Evolutionary conservation across 2,797 vertebrate genomes (phyloP), one percentile per base, ranked within the genome.

Genomic region (Molossus molossus): DNA sequence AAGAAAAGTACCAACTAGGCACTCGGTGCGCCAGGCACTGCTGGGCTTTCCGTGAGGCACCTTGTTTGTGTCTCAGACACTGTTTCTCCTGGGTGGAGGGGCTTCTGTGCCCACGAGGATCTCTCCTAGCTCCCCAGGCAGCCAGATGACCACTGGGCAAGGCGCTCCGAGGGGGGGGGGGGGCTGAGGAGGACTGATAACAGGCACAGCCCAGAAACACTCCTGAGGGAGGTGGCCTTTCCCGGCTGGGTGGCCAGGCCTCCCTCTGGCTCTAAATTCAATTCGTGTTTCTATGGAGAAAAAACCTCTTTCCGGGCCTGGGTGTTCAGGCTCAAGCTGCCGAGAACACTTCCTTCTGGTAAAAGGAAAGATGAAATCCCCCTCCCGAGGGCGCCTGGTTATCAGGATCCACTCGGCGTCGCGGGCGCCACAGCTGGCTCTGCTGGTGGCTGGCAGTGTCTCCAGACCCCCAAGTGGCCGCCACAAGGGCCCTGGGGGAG

Each of bases 11-110:
- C n/a, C 75, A 15, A 40, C 12, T 6, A n/a, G 53, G 60, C 18
- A 0, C 57, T 27, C 13, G 0, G 9, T 3, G 13, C 5, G 10
- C 14, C 12, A 6, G 64, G 27, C 45, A 0, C 40, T 1, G n/a
- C 13, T 0, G 3, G 29, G 69, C 29, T 9, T 18, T 12, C 76
- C 67, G 9, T 2, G 55, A n/a, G 15, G 14, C 3, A 0, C 6
- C 29, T 62, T 5, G 0, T 55, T 92, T 1, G 1, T 6, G 40
- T 15, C 18, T 15, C n/a, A 14, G 50, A 0, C 23, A 33, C 33
- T 3, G 45, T 37, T 55, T 45, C 15, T 33, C 1, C 10, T 0
- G 2, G 6, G n/a, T 21, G 4, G 20, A 10, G 13, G 13, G 37
- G 50, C 33, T 50, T 77, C n/a, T 21, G 40, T 65, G 67, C 69